Base-by-base conservation (phyloP, 1,140 invertebrate genomes). In the Antheraea pernyi region DNA sequence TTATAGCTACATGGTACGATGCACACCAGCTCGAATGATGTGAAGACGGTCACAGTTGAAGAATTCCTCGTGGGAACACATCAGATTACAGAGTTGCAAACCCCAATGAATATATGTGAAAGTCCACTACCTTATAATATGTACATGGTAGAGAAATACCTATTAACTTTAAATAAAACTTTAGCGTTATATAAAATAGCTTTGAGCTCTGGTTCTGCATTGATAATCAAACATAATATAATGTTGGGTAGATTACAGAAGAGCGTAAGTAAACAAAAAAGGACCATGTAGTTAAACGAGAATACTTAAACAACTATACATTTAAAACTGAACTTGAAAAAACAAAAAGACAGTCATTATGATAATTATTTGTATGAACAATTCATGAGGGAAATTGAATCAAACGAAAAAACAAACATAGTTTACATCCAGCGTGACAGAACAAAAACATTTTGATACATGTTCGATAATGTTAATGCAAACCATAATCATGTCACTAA, bases 21-120 rank as follows among this genome's bases (percentile, higher is more conserved):
- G 72, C 62, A 46, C 69, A 76, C 36, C 42, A 65, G 48, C 64
- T 64, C 72, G 67, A 70, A 73, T 73, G 59, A 75, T 68, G 65
- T 74, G 53, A 69, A 71, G 68, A 63, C 69, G 78, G 84, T 91
- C 82, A 87, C 86, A 89, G 80, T 85, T 78, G 73, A 86, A 78
- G 77, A 78, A 70, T 42, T 74, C 84, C 88, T 91, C 86, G 89
- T 89, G 89, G 89, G 86, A 91, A 89, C 72, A 72, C 80, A 77
- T 18, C 13, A 46, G 46, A 46, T 30, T 66, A 66, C 30, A 83
- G 81, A 37, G 46, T 7, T 53, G 46, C 46, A 53, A 16, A 53
- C 46, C 13, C 46, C 16, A 53, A 53, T n/a, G 46, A 53, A 16
- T 53, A 1, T 67, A 78, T 73, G 77, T 82, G 74, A 61, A 22